Percentiles rank a stretch among this genome's conserved stretches.
Conservation (phyloP, 2,888 invertebrate species). For the Sarcophaga subvicina region DNA sequence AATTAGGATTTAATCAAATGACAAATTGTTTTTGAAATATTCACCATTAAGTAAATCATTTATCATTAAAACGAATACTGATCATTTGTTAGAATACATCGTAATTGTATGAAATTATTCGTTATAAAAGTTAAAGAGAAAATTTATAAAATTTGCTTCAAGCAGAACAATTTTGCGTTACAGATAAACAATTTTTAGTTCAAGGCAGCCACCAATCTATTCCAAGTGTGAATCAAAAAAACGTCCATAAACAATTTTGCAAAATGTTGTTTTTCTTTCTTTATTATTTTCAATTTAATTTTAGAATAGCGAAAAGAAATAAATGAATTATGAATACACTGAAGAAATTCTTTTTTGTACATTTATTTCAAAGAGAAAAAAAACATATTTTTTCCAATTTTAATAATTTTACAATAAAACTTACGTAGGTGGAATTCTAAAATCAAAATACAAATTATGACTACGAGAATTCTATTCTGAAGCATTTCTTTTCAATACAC, state of each 20-base stretch:
- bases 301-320: conserved; percentile 51
- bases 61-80: conserved; percentile 33
- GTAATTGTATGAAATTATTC: conserved; percentile 20
- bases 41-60: conserved; percentile 56
- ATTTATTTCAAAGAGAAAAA: conserved; percentile 31
- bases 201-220: conserved; percentile 50
- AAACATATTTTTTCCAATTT: neutral
- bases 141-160: neutral
- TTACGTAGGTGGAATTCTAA: conserved; percentile 44
- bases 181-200: conserved; percentile 51
- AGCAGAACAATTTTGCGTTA: neutral
- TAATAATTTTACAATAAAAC: conserved; percentile 46
- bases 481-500: no score
- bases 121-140: neutral
- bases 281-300: conserved; percentile 23
- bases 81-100: conserved; percentile 20
- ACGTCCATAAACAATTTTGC: neutral
- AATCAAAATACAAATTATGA: neutral
- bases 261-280: conserved; percentile 11
- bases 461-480: no score
- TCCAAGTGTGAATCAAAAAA: conserved; percentile 50
- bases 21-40: conserved; percentile 59
- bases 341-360: conserved; percentile 50
- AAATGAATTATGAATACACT: conserved; percentile 58
- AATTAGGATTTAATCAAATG: conserved; percentile 65